Conservation (phyloP, 1,140 invertebrate species). For the Chymomyza costata region DNA sequence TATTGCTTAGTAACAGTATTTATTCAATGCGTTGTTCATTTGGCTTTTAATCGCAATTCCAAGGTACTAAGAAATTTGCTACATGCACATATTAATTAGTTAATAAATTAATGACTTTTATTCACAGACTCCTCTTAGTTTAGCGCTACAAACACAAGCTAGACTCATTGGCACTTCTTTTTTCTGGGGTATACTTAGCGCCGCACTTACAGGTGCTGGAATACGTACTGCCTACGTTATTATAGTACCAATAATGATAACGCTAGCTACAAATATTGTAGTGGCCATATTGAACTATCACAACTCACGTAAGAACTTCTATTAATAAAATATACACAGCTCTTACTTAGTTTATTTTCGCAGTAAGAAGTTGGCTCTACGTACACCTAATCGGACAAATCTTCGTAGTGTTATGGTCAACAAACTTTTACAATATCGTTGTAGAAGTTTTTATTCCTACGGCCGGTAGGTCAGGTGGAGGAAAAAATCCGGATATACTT, state of each 20-base stretch:
- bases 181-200: conserved; percentile 76
- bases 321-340: neutral
- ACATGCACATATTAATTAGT: too few species aligned
- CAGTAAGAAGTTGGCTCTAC: conserved; percentile 72
- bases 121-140: conserved; percentile 26
- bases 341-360: conserved; percentile 5
- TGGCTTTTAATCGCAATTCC: conserved; percentile 6
- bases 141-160: conserved; percentile 44
- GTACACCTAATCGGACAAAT: conserved; percentile 65
- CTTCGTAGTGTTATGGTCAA: conserved; percentile 36
- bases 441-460: conserved; percentile 79
- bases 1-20: conserved; percentile 31
- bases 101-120: too few species aligned
- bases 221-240: conserved; percentile 76
- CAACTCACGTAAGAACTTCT: conserved; percentile 27
- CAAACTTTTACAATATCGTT: conserved; percentile 37
- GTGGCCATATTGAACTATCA: conserved; percentile 52
- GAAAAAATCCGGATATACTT: conserved; percentile 78
- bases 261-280: conserved; percentile 61
- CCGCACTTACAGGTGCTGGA: conserved; percentile 74
- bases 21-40: conserved; percentile 21
- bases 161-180: conserved; percentile 66
- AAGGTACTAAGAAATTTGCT: too few species aligned
- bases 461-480: conserved; percentile 78
- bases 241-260: conserved; percentile 76